Evolutionary conservation across 2,888 invertebrate species (phyloP).

Genomic region (Chelonus formosanus): DNA sequence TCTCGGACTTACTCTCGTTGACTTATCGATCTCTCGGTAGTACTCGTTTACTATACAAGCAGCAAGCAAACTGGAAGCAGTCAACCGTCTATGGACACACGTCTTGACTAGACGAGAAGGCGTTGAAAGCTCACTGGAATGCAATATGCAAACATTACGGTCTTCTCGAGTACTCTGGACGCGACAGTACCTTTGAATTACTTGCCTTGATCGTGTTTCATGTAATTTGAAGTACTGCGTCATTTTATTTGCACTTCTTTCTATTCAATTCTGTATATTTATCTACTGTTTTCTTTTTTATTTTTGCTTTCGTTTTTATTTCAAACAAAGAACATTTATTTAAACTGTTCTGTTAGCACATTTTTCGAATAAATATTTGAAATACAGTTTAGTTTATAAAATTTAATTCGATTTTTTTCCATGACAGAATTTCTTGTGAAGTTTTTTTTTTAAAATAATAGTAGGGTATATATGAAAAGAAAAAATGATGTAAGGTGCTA

Average conservation of each 20-base stretch:
- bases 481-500: too few relatives aligned
- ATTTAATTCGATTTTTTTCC: too few relatives aligned
- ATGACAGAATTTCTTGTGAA: too few relatives aligned
- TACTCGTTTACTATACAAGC: constrained; percentile 3
- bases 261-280: not conserved
- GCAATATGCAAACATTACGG: constrained; percentile 45
- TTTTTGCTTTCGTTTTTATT: too few relatives aligned
- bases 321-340: too few relatives aligned
- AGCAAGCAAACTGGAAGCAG: constrained; percentile 11
- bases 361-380: too few relatives aligned
- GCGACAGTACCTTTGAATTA: constrained; percentile 21
- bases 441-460: too few relatives aligned
- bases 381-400: too few relatives aligned
- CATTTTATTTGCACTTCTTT: not conserved
- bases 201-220: constrained; percentile 30
- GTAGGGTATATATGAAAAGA: too few relatives aligned
- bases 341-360: too few relatives aligned
- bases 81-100: constrained; percentile 17
- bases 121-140: constrained; percentile 48
- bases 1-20: constrained; percentile 43
- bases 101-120: constrained; percentile 29
- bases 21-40: constrained; percentile 46
- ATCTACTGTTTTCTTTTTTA: too few relatives aligned
- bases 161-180: constrained; percentile 13
- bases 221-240: constrained; percentile 18